phyloP scores from a whole-genome alignment of 2,797 vertebrate species.

The Rallus crepitans region DNA sequence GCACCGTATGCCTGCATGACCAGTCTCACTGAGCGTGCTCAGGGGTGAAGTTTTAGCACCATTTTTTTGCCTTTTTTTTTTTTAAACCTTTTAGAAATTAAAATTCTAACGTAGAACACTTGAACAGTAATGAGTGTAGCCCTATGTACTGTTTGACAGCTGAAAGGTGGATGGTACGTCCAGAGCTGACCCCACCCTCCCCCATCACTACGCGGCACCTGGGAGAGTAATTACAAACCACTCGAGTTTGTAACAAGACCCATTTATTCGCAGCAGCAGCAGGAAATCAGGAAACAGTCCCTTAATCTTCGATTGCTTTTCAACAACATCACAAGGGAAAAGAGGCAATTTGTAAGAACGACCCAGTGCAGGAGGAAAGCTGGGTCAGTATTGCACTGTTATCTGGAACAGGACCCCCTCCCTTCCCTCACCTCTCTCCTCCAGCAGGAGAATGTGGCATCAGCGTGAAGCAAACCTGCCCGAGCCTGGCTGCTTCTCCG shows the following conservation, averaged over 20 bases:
- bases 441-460: background rate
- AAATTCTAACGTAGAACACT: constrained; percentile 82
- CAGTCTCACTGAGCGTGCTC: constrained; percentile 82
- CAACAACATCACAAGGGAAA: constrained; percentile 51
- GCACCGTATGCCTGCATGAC: constrained; percentile 82
- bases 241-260: constrained; percentile 61
- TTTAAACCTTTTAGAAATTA: constrained; percentile 79
- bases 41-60: constrained; percentile 84
- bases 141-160: constrained; percentile 84
- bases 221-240: constrained; percentile 70
- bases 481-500: background rate
- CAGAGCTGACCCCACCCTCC: constrained; percentile 71
- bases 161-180: constrained; percentile 72
- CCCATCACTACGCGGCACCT: constrained; percentile 71
- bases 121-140: constrained; percentile 83
- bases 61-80: constrained; percentile 75
- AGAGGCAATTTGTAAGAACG: constrained; percentile 34
- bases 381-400: constrained; percentile 19
- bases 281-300: constrained; percentile 67
- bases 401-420: background rate
- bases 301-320: constrained; percentile 60
- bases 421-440: background rate
- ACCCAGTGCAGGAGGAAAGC: constrained; percentile 28
- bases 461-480: background rate
- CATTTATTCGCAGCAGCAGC: constrained; percentile 78